Conservation (phyloP, 2,888 invertebrate species). For the Napeogenes inachia region DNA sequence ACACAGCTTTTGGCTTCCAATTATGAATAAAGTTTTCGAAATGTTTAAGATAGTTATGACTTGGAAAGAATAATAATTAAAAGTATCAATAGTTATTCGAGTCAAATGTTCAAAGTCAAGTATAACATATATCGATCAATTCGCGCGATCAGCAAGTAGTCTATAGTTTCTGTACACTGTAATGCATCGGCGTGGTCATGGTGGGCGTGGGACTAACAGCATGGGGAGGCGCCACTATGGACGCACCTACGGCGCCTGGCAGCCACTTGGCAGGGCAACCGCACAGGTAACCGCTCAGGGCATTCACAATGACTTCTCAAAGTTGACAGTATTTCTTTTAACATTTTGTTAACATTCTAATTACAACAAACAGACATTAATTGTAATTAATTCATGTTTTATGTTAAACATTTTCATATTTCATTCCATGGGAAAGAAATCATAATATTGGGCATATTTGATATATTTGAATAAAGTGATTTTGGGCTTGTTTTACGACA, state of each 20-base stretch:
- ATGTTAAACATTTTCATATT: too few species aligned
- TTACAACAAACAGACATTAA: too few species aligned
- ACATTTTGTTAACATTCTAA: too few species aligned
- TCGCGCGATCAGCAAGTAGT: constrained; percentile 19
- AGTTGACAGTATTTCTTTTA: background rate
- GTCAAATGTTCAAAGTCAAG: background rate
- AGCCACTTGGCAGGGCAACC: constrained; percentile 52
- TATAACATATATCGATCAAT: constrained; percentile 13
- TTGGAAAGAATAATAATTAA: background rate
- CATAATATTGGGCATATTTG: too few species aligned
- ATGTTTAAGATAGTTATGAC: too few species aligned
- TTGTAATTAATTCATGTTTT: too few species aligned
- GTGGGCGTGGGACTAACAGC: constrained; percentile 77
- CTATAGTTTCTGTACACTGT: constrained; percentile 15
- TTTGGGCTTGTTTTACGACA: too few species aligned
- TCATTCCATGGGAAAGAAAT: too few species aligned
- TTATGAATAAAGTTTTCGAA: too few species aligned
- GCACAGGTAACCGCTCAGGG: constrained; percentile 43
- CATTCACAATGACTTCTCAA: background rate
- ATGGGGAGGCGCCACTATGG: constrained; percentile 76
- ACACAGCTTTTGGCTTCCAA: too few species aligned
- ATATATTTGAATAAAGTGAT: too few species aligned
- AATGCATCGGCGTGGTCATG: constrained; percentile 23
- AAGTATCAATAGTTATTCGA: constrained; percentile 5
- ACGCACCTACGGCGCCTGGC: constrained; percentile 65